A percentile compares a stretch with the other conserved stretches of the same genome.
Conservation (phyloP, 2,888 invertebrate species). For the Nephrotoma appendiculata region DNA sequence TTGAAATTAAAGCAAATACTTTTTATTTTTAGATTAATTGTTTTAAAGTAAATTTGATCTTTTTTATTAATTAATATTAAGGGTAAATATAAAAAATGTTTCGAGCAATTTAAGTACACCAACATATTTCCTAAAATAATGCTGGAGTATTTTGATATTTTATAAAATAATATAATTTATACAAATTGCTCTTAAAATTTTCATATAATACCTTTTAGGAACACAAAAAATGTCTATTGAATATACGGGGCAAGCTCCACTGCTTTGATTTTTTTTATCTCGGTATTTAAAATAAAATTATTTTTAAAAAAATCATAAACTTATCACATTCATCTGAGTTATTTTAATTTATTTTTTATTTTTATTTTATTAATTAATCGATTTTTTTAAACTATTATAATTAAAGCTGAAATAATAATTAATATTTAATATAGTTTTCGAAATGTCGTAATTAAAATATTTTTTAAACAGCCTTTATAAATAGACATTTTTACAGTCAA, state of each 20-base stretch:
- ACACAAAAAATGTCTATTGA: background rate
- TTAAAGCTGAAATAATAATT: background rate
- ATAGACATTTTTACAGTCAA: background rate
- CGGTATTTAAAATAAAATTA: background rate
- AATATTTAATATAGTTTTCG: background rate
- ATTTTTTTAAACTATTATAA: background rate
- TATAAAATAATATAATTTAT: background rate
- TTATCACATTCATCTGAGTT: slow-evolving; percentile 3
- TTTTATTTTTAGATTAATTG: background rate
- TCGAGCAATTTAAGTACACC: background rate
- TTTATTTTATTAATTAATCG: background rate
- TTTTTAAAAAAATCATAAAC: background rate
- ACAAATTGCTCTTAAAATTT: background rate
- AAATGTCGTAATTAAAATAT: background rate
- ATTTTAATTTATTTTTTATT: background rate
- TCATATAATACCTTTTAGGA: background rate
- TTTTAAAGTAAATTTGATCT: background rate
- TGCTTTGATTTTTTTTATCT: background rate
- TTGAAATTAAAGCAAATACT: background rate
- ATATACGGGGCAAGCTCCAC: background rate
- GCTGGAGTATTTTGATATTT: no score
- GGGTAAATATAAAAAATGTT: background rate
- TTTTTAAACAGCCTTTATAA: background rate
- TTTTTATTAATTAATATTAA: background rate
- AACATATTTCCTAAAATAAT: background rate